phyloP scores from a whole-genome alignment of 2,113 vertebrate genomes.

The Heterochromis multidens region DNA sequence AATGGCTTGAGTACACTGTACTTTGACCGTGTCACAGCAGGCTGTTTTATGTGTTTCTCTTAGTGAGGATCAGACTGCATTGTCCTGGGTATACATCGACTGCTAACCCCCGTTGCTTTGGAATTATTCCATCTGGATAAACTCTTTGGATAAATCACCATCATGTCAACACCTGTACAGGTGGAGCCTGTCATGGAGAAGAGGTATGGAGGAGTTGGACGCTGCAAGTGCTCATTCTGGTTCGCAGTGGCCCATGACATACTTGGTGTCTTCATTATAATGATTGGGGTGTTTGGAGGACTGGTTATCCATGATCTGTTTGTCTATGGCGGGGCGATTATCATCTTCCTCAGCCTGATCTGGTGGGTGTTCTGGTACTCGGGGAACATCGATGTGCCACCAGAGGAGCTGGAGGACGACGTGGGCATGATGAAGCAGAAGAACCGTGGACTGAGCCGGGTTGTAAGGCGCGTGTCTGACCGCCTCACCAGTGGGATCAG shows the following conservation, averaged over 20 bases:
- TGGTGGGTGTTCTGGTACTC: constrained; percentile 97
- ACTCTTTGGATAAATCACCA: neutral
- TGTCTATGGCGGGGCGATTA: constrained; percentile 83
- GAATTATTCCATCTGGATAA: neutral
- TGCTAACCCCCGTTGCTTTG: neutral
- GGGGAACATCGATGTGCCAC: constrained; percentile 86
- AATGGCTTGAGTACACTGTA: constrained; percentile 34
- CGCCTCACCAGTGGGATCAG: constrained; percentile 63
- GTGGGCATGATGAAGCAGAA: constrained; percentile 60
- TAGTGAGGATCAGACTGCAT: neutral
- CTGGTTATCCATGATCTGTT: constrained; percentile 82
- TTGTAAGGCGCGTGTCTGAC: constrained; percentile 53
- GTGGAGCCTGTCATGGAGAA: constrained; percentile 50
- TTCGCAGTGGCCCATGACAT: constrained; percentile 85
- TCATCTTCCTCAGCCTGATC: constrained; percentile 89
- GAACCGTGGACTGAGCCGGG: constrained; percentile 30
- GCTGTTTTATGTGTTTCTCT: neutral
- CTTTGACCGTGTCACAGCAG: constrained; percentile 55
- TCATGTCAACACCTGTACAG: constrained; percentile 55
- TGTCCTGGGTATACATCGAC: neutral
- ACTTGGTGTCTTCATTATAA: constrained; percentile 78
- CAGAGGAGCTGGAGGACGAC: constrained; percentile 75
- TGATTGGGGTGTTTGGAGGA: constrained; percentile 81
- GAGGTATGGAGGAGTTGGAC: constrained; percentile 69
- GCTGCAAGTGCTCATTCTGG: constrained; percentile 86